Percentiles rank a stretch among this genome's conserved stretches.
These are phyloP conservation scores for Sturnira hondurensis DNA, from an alignment of 2,113 vertebrate genomes.

Conservation along the genomic window DNA sequence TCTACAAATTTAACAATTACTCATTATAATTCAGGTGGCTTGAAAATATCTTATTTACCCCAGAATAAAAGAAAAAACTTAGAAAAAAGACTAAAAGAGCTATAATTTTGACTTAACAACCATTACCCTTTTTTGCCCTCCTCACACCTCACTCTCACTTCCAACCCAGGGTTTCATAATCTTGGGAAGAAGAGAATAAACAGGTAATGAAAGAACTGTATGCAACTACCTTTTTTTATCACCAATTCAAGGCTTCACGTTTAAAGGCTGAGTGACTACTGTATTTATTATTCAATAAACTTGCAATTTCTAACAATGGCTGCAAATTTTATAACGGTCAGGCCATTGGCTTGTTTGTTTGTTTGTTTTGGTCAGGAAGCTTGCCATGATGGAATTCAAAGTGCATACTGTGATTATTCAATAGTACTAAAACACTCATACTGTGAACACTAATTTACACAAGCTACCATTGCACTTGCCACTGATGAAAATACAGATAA, in stretches of 20 bases:
- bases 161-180: constrained; percentile 1
- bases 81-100: constrained; percentile 22
- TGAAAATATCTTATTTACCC: constrained; percentile 42
- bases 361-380: constrained; percentile 17
- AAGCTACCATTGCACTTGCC: constrained; percentile 32
- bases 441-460: constrained; percentile 50
- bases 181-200: not conserved
- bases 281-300: constrained; percentile 53
- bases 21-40: constrained; percentile 43
- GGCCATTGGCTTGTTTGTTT: not conserved
- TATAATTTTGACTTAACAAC: constrained; percentile 27
- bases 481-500: constrained; percentile 61
- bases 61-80: constrained; percentile 40
- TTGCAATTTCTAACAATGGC: constrained; percentile 59
- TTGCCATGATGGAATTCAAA: constrained; percentile 59
- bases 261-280: constrained; percentile 45
- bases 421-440: constrained; percentile 32
- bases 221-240: constrained; percentile 28
- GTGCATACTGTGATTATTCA: constrained; percentile 53
- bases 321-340: constrained; percentile 53
- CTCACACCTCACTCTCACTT: constrained; percentile 18
- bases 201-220: constrained; percentile 30
- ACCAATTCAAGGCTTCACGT: constrained; percentile 25
- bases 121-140: constrained; percentile 31
- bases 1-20: constrained; percentile 37